Percentiles rank a stretch among this genome's conserved stretches.
Evolutionary conservation across 2,797 vertebrate genomes (phyloP).

Genomic region (Lindbergichthys nudifrons): DNA sequence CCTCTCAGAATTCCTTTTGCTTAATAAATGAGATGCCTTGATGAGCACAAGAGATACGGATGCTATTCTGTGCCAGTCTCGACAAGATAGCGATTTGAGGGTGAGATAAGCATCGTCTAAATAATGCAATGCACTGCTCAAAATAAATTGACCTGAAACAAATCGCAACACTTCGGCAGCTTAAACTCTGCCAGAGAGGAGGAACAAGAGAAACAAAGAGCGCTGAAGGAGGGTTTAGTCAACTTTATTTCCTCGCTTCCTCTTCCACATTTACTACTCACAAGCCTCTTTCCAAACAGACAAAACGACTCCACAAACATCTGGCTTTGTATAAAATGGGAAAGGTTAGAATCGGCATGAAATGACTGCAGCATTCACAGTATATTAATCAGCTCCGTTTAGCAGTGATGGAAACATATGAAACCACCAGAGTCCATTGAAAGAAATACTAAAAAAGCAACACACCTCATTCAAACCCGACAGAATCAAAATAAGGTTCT

Average conservation of each 20-base stretch:
- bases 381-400: no score
- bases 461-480: no score
- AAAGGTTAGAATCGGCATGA: no score
- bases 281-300: no score
- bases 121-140: conserved; percentile 74
- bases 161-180: conserved; percentile 63
- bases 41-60: conserved; percentile 75
- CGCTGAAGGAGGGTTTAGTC: conserved; percentile 33
- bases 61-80: conserved; percentile 66
- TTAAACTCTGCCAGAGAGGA: conserved; percentile 51
- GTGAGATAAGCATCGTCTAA: conserved; percentile 75
- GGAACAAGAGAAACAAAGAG: conserved; percentile 54
- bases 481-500: no score
- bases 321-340: no score
- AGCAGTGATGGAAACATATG: no score
- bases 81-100: conserved; percentile 71
- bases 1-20: conserved; percentile 72
- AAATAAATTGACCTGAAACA: conserved; percentile 78
- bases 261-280: conserved; percentile 2
- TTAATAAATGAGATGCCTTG: conserved; percentile 78
- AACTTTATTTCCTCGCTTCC: conserved; percentile 37
- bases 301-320: no score
- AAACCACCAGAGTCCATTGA: no score
- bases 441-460: no score
- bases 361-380: no score